Evolutionary conservation across 2,888 invertebrate species (phyloP).

Genomic region (Nephrotoma guestfalica): DNA sequence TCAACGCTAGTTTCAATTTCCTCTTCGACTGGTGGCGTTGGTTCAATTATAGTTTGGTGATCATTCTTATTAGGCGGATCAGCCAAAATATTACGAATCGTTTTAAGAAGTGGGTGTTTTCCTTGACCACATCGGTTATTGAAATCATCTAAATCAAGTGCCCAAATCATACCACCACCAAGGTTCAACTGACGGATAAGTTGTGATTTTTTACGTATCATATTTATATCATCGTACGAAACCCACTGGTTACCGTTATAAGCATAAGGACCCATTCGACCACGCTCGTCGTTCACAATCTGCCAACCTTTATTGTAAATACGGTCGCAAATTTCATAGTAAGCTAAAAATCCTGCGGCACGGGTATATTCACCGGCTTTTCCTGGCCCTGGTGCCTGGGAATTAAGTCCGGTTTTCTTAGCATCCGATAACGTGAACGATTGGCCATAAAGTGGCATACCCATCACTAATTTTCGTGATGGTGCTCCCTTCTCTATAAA

Average conservation of each 20-base stretch:
- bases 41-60: constrained; percentile 4
- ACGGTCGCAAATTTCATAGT: constrained; percentile 82
- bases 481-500: constrained; percentile 80
- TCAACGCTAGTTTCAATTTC: constrained; percentile 13
- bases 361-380: constrained; percentile 72
- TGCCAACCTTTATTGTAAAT: constrained; percentile 64
- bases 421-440: constrained; percentile 55
- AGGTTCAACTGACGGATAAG: constrained; percentile 60
- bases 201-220: constrained; percentile 64
- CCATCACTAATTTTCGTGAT: constrained; percentile 68
- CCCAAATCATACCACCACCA: constrained; percentile 86
- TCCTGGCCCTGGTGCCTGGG: constrained; percentile 62
- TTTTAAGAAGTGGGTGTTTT: constrained; percentile 60
- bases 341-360: constrained; percentile 74
- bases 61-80: constrained; percentile 25
- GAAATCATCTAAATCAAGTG: constrained; percentile 78
- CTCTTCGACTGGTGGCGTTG: constrained; percentile 5
- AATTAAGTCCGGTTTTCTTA: constrained; percentile 51
- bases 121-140: constrained; percentile 66
- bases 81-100: constrained; percentile 58
- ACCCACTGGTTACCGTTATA: constrained; percentile 85
- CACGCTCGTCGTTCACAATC: constrained; percentile 59
- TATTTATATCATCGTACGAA: constrained; percentile 70
- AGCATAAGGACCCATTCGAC: constrained; percentile 77
- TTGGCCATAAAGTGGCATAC: constrained; percentile 80